A percentile compares a stretch with the other conserved stretches of the same genome.
phyloP scores from a whole-genome alignment of 1,140 invertebrate species.

The Euwallacea fornicatus region DNA sequence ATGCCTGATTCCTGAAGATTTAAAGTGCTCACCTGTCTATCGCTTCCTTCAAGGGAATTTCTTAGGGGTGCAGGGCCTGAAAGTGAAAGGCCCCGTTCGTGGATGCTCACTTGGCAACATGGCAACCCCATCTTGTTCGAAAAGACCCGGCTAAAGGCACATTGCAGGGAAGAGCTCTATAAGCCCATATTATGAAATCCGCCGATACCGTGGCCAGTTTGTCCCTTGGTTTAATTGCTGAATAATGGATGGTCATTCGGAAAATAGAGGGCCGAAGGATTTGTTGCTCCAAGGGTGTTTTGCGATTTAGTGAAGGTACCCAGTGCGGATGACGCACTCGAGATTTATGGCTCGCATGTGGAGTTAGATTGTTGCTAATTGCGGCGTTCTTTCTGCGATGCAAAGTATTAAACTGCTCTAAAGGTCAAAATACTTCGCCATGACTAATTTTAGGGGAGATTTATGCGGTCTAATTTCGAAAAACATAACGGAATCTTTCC shows the following conservation, averaged over 20 bases:
- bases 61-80: too few species aligned
- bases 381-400: too few species aligned
- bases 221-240: slow-evolving; percentile 45
- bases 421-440: background rate
- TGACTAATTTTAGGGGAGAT: background rate
- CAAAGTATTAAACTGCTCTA: too few species aligned
- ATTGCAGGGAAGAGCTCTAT: slow-evolving; percentile 13
- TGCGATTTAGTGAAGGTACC: slow-evolving; percentile 38
- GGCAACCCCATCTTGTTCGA: background rate
- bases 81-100: too few species aligned
- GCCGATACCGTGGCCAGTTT: slow-evolving; percentile 36
- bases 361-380: too few species aligned
- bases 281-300: slow-evolving; percentile 36
- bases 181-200: slow-evolving; percentile 33
- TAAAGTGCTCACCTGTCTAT: too few species aligned
- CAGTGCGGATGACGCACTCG: slow-evolving; percentile 26
- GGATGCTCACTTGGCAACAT: slow-evolving; percentile 3
- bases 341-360: slow-evolving; percentile 17
- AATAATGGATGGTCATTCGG: slow-evolving; percentile 44
- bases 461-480: slow-evolving; percentile 4
- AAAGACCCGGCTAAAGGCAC: background rate
- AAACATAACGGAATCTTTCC: slow-evolving; percentile 18
- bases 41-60: too few species aligned
- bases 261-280: slow-evolving; percentile 35
- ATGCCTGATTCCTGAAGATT: too few species aligned